These are phyloP conservation scores for Steromphala cineraria DNA, from an alignment of 2,888 invertebrate genomes.

Conservation along the genomic window DNA sequence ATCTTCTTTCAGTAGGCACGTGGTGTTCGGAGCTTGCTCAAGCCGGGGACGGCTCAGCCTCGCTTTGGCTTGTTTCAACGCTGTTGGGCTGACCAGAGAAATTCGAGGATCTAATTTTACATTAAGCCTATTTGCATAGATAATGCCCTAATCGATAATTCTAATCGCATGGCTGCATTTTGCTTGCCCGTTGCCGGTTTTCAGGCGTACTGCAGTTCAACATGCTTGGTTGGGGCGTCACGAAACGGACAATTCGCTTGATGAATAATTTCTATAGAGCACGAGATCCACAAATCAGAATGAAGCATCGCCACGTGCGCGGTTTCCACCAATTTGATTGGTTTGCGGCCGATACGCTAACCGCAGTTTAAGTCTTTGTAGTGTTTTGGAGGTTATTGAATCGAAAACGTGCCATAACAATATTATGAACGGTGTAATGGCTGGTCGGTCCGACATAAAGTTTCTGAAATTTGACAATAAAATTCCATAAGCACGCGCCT, in stretches of 20 bases:
- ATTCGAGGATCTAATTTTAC: slow-evolving; percentile 5
- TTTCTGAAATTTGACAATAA: not conserved
- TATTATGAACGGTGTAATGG: not conserved
- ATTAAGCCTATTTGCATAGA: not conserved
- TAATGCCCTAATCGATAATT: not conserved
- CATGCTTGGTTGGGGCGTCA: not conserved
- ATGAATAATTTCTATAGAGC: slow-evolving; percentile 2
- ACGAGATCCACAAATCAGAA: not conserved
- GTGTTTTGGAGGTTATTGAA: not conserved
- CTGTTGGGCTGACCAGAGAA: not conserved
- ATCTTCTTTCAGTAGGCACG: not conserved
- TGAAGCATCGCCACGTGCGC: not conserved
- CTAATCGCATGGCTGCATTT: not conserved
- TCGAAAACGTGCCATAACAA: not conserved
- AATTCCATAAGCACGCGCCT: not conserved
- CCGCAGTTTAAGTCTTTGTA: not conserved
- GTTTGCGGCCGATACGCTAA: not conserved
- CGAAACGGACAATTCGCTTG: not conserved
- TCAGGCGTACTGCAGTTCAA: not conserved
- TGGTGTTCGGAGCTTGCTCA: not conserved
- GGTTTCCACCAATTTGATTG: not conserved
- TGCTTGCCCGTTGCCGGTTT: not conserved
- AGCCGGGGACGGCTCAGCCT: no score
- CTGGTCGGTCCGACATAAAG: not conserved
- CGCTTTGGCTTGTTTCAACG: not conserved